Base-by-base conservation (phyloP, 2,888 invertebrate species). In the Mythimna pallens region DNA sequence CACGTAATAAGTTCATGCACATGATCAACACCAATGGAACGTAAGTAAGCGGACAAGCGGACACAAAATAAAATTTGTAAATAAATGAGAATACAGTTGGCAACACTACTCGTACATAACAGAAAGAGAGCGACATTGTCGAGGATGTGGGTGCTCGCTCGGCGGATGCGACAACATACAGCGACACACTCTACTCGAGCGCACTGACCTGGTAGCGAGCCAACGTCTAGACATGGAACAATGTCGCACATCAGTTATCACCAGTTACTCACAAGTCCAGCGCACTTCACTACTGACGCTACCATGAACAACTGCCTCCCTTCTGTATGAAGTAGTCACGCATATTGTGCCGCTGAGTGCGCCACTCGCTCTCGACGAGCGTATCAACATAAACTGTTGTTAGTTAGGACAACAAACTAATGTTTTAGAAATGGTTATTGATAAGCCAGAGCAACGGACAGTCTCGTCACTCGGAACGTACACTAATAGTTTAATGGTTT, bases 171-270 rank as follows among this genome's bases (percentile, higher is more conserved):
- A 9, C 50, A 52, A 52, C 50, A 52, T 52, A 6, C 43, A 43
- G 43, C 40, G 57, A 8, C 5, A 36, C 36, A 36, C 10, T 36
- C 25, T 3, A 22, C 12, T 22, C 22, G 43, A 43, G 52, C 30
- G 57, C 55, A 94, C 95, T 92, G 89, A 95, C 95, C 95, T 95
- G 95, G 83, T 94, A 95, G 73, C 94, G 92, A 70, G 93, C 95
- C 94, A 95, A 85, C 73, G 94, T 94, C 95, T 95, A 93, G 91
- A 89, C 95, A 94, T 95, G 95, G 86, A 94, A 94, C 89, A 92
- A 91, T 63, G 68, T 9, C 47, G 71, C 61, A 71, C 65, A 76
- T 71, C 73, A 71, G 68, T 80, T 63, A 72, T 22, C 8, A 10
- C 50, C n/a, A n/a, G n/a, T 3, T 52, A n/a, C 14, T n/a, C n/a